Conservation (phyloP, 2,888 invertebrate genomes). For the Holacanthella duospinosa region DNA sequence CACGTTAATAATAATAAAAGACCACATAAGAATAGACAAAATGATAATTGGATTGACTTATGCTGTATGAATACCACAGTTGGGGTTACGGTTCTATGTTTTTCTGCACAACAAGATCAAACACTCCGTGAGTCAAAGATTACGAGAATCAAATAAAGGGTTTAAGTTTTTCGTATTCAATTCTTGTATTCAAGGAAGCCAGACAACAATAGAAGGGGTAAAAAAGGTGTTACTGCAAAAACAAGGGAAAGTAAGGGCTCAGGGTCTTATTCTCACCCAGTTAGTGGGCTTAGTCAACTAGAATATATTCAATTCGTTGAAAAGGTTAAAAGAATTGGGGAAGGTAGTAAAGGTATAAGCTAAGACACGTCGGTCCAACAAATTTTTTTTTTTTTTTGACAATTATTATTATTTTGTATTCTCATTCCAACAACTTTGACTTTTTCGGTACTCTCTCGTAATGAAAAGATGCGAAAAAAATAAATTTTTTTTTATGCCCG, state of each 20-base stretch:
- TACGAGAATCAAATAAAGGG: background rate
- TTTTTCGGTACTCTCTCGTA: too few relatives aligned
- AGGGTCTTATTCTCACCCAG: background rate
- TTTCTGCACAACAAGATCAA: background rate
- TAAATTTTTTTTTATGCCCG: too few relatives aligned
- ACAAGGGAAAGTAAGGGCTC: background rate
- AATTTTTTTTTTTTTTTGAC: too few relatives aligned
- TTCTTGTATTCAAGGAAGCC: background rate
- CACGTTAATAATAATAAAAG: background rate
- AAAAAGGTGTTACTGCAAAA: background rate
- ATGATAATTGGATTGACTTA: conserved; percentile 5
- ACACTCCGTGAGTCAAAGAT: background rate
- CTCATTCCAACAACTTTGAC: too few relatives aligned
- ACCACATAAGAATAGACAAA: background rate
- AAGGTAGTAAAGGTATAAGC: too few relatives aligned
- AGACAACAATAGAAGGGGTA: background rate
- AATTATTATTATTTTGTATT: too few relatives aligned
- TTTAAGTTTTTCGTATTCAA: background rate
- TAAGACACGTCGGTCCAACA: too few relatives aligned
- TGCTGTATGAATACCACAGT: background rate
- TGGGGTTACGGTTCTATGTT: background rate
- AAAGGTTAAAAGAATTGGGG: background rate
- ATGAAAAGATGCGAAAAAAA: too few relatives aligned
- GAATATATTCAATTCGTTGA: background rate
- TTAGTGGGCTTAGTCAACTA: background rate